Base-by-base conservation (phyloP, 2,888 invertebrate genomes). In the Leptinotarsa tumamoca region DNA sequence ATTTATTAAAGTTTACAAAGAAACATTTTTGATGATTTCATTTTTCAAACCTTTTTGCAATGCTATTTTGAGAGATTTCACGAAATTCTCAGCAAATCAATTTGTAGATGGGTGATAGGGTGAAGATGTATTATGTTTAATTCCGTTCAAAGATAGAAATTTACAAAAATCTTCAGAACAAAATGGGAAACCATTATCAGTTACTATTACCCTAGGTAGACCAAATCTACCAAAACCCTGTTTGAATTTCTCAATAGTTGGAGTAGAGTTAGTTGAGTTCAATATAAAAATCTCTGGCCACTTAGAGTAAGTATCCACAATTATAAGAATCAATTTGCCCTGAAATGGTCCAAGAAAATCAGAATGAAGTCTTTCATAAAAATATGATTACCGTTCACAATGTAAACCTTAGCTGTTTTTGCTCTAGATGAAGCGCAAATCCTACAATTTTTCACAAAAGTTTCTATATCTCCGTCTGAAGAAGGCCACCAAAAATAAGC, bases 271-370 rank as follows among this genome's bases (percentile, higher is more conserved):
- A 21, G 15, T 49, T 10, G 18, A 67, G n/a, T 68, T 71, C 56
- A 82, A 80, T 68, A 76, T 66, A 73, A 82, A 76, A 67, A 87
- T 84, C 80, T 89, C 88, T 4, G 86, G 82, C 87, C 87, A 89
- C 76, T 89, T 89, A 0, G 87, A 87, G 77, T 83, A 78, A 87
- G 77, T 83, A 78, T 89, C 88, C 4, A 88, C 78, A 50, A 73
- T 71, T 23, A 76, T 69, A 21, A 76, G 18, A 49, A 71, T 50
- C 72, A 75, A 72, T 63, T 75, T 75, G n/a, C 66, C 61, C 13
- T 23, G 3, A n/a, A 76, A n/a, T 15, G 88, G 78, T 7, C 88
- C 88, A 17, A 87, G 87, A 82, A 87, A 88, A 79, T 89, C 89
- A 13, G 87, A 80, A 80, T 89, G 88, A 10, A 89, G 75, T 33